phyloP scores from a whole-genome alignment of 2,113 vertebrate genomes.

The Paracyprichromis sp. region DNA sequence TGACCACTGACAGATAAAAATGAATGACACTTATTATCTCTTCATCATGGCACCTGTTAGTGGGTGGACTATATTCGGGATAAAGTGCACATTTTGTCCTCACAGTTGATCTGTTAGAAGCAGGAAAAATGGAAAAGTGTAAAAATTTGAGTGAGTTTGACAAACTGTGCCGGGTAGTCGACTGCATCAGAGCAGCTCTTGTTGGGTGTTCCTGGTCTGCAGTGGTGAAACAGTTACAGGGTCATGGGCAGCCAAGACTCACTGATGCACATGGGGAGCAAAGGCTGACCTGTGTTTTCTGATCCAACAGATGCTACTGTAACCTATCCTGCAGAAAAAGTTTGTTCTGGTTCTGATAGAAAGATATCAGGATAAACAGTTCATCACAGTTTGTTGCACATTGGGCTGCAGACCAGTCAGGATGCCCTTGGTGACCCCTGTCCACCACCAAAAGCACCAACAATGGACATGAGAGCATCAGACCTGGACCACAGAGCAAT shows the following conservation, averaged over 20 bases:
- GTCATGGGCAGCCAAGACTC: neutral
- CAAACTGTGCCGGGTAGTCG: neutral
- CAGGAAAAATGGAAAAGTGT: neutral
- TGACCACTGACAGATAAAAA: neutral
- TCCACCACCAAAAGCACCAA: neutral
- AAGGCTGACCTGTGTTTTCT: neutral
- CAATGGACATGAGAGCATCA: neutral
- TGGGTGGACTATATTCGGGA: neutral
- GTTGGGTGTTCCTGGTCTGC: neutral
- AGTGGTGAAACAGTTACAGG: neutral
- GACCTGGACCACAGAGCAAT: neutral
- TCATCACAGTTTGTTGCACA: neutral
- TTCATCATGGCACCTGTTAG: neutral
- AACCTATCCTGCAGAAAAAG: neutral
- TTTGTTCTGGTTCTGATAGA: neutral
- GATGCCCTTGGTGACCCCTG: neutral
- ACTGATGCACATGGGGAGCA: neutral
- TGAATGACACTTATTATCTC: neutral
- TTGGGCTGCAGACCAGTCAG: neutral
- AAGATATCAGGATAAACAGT: neutral
- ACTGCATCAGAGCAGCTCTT: neutral
- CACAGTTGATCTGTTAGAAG: neutral
- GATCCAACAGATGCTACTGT: neutral
- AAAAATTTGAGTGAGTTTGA: neutral
- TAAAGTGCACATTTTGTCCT: neutral